A percentile compares a stretch with the other conserved stretches of the same genome.
Conservation (phyloP, 2,888 invertebrate species). For the Volucella inanis region DNA sequence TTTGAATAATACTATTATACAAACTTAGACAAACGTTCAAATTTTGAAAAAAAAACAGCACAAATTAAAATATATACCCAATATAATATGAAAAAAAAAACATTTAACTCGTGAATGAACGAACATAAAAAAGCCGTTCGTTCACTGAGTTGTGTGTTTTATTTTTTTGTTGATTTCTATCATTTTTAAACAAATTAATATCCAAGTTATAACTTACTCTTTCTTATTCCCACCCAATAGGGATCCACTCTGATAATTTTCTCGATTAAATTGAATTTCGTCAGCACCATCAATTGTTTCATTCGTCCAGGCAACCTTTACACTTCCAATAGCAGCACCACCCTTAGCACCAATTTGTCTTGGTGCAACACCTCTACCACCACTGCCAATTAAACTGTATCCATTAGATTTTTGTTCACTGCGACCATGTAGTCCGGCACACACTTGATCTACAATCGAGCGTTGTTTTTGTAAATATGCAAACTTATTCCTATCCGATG, state of each 20-base stretch:
- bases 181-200: too few species aligned
- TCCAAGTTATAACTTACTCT: slow-evolving; percentile 44
- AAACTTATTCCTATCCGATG: slow-evolving; percentile 61
- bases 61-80: too few species aligned
- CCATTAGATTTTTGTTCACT: slow-evolving; percentile 64
- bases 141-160: too few species aligned
- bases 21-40: too few species aligned
- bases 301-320: slow-evolving; percentile 56
- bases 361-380: not conserved
- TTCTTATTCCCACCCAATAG: slow-evolving; percentile 32
- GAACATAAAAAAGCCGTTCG: too few species aligned
- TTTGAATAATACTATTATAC: too few species aligned
- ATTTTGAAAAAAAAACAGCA: too few species aligned
- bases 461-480: slow-evolving; percentile 67
- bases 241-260: slow-evolving; percentile 25
- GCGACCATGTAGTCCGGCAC: slow-evolving; percentile 51
- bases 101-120: too few species aligned
- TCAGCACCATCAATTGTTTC: slow-evolving; percentile 31
- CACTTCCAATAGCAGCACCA: slow-evolving; percentile 6
- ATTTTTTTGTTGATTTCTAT: too few species aligned
- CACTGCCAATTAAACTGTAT: slow-evolving; percentile 21
- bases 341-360: slow-evolving; percentile 26
- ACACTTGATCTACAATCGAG: slow-evolving; percentile 58
- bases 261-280: slow-evolving; percentile 12
- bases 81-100: too few species aligned